These are phyloP conservation scores for Benitochromis conjunctus DNA, from an alignment of 2,113 vertebrate species.

Conservation along the genomic window DNA sequence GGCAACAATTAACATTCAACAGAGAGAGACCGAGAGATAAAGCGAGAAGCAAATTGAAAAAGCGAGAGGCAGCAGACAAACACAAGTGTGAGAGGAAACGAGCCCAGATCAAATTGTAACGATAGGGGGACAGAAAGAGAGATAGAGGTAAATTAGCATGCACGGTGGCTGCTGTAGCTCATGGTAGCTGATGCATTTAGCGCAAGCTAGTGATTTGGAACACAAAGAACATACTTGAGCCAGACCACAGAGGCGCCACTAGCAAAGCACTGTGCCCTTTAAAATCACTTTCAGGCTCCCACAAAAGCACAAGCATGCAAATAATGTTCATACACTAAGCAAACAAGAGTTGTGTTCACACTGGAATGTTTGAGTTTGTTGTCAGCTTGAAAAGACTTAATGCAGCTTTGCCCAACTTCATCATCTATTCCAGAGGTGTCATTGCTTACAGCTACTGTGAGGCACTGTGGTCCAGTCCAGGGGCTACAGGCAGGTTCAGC, in stretches of 20 bases:
- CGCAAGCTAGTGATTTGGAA: not conserved
- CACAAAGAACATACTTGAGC: constrained; percentile 34
- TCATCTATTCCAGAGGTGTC: not conserved
- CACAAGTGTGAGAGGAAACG: not conserved
- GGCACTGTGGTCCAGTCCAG: not conserved
- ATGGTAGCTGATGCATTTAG: not conserved
- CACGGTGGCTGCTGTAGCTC: not conserved
- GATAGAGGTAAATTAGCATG: constrained; percentile 9
- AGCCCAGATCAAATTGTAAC: not conserved
- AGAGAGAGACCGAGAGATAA: not conserved
- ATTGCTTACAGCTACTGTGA: not conserved
- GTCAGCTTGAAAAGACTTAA: not conserved
- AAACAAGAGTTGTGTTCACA: not conserved
- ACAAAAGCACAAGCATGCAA: not conserved
- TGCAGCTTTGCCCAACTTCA: not conserved
- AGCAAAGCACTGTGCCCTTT: not conserved
- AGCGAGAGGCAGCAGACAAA: not conserved
- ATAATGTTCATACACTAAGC: not conserved
- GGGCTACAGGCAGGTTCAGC: not conserved
- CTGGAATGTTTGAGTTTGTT: not conserved
- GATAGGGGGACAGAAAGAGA: not conserved
- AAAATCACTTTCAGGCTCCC: not conserved
- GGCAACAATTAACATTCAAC: constrained; percentile 56
- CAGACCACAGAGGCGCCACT: not conserved
- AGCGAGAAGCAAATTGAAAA: constrained; percentile 7